phyloP scores from a whole-genome alignment of 1,140 invertebrate species.

The Macrostomum lignano region DNA sequence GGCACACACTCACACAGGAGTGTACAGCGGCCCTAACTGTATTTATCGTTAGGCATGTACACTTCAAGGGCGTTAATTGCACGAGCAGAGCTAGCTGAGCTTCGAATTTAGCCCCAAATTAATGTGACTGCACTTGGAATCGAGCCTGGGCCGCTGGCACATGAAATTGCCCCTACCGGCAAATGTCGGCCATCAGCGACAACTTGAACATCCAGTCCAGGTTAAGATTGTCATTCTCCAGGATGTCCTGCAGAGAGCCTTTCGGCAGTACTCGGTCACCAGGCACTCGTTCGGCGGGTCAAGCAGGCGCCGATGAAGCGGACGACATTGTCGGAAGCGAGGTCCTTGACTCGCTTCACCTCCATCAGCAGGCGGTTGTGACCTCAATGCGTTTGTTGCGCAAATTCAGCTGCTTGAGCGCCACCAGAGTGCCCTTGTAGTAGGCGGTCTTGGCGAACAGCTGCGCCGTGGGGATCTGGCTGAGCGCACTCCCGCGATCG shows the following conservation, averaged over 20 bases:
- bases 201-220: slow-evolving; percentile 73
- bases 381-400: slow-evolving; percentile 41
- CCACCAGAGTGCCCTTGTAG: neutral
- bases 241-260: slow-evolving; percentile 68
- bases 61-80: too few relatives aligned
- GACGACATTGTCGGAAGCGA: slow-evolving; percentile 74
- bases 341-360: slow-evolving; percentile 69
- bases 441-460: slow-evolving; percentile 1
- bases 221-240: slow-evolving; percentile 67
- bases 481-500: neutral
- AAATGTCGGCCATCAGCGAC: slow-evolving; percentile 67
- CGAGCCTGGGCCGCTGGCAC: too few relatives aligned
- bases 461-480: neutral
- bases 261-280: slow-evolving; percentile 77
- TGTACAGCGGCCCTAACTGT: too few relatives aligned
- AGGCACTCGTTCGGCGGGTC: slow-evolving; percentile 40
- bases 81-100: too few relatives aligned
- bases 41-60: too few relatives aligned
- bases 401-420: neutral
- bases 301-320: slow-evolving; percentile 74
- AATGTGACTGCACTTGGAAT: too few relatives aligned
- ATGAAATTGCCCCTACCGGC: slow-evolving; percentile 34
- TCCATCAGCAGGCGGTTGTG: slow-evolving; percentile 55
- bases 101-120: too few relatives aligned
- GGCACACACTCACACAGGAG: too few relatives aligned